These are phyloP conservation scores for Cecidostiba fungosa DNA, from an alignment of 2,888 invertebrate genomes.

Conservation along the genomic window DNA sequence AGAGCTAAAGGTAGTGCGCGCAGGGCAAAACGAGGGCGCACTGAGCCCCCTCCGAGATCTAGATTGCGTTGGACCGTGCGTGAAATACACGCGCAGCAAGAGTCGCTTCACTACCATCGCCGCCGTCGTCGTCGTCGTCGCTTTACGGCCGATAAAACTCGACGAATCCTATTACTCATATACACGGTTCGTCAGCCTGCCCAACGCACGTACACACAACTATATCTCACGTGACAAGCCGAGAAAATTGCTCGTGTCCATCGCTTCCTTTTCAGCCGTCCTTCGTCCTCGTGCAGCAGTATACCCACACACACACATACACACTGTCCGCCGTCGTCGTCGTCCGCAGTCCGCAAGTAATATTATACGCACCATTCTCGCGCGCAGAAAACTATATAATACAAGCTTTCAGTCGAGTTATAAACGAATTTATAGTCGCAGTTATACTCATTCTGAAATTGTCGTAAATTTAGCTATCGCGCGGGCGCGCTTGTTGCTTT, in stretches of 20 bases:
- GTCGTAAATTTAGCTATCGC: not conserved
- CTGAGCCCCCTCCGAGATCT: not conserved
- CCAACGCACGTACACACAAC: not conserved
- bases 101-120: not conserved
- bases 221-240: not conserved
- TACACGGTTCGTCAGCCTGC: conserved; percentile 52
- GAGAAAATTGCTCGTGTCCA: conserved; percentile 9
- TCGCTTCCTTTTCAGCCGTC: not conserved
- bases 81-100: not conserved
- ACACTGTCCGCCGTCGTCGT: no score
- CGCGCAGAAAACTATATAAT: no score
- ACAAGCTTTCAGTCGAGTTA: not conserved
- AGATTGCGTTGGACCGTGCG: conserved; percentile 57
- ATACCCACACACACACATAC: no score
- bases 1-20: not conserved
- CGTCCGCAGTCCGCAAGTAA: not conserved
- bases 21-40: not conserved
- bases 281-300: not conserved
- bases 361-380: no score
- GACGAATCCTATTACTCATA: conserved; percentile 65
- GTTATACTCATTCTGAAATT: not conserved
- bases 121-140: conserved; percentile 53
- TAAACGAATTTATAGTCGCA: not conserved
- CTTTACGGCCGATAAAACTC: conserved; percentile 66
- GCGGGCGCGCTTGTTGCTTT: not conserved